These are phyloP conservation scores for Argyrosomus regius DNA, from an alignment of 2,797 vertebrate species.

Conservation along the genomic window DNA sequence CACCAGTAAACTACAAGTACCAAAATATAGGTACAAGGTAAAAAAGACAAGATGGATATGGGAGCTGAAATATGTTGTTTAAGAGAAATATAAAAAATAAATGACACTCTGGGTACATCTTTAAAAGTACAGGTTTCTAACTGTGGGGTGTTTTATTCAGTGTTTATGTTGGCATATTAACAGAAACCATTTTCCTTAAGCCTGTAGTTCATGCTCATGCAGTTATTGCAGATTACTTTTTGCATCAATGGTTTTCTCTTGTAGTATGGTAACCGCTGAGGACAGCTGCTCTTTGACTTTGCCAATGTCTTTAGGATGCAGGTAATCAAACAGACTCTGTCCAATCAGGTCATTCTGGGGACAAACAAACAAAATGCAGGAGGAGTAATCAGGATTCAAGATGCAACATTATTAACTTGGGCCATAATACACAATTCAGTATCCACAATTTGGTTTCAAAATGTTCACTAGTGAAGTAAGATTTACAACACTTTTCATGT, in stretches of 20 bases:
- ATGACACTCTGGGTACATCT: no score
- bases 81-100: no score
- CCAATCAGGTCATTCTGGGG: slow-evolving; percentile 92
- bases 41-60: no score
- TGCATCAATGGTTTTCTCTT: not conserved
- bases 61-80: no score
- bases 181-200: not conserved
- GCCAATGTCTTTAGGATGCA: slow-evolving; percentile 94
- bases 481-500: not conserved
- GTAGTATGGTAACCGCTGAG: slow-evolving; percentile 58
- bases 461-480: not conserved
- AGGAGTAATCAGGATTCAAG: not conserved
- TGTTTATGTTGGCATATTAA: not conserved
- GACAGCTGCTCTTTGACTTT: slow-evolving; percentile 95
- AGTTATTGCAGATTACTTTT: slow-evolving; percentile 7
- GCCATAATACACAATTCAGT: not conserved
- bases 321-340: slow-evolving; percentile 93
- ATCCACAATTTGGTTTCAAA: not conserved
- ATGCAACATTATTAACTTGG: not conserved
- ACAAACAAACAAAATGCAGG: not conserved
- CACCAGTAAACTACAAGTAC: not conserved
- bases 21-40: no score
- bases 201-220: not conserved
- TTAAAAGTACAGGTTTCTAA: no score
- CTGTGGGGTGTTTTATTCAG: not conserved